These are phyloP conservation scores for Caenorhabditis briggsae DNA, from an alignment of 1,140 invertebrate genomes.

Conservation along the genomic window DNA sequence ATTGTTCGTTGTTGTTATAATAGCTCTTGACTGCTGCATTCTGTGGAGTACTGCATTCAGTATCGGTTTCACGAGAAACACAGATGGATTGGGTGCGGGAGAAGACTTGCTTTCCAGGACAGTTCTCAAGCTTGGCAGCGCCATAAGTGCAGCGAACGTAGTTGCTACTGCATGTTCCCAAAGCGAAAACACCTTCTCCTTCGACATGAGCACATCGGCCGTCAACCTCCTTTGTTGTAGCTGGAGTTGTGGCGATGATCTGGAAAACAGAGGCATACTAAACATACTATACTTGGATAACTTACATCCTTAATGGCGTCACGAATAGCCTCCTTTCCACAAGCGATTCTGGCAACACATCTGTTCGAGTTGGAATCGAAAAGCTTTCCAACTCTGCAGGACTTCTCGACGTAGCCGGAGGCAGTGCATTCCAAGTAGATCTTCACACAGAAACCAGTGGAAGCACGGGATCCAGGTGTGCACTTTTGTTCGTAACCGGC, in stretches of 20 bases:
- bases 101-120: background rate
- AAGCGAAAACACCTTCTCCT: background rate
- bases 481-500: conserved; percentile 7
- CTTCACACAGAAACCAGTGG: conserved; percentile 22
- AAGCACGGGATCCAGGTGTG: background rate
- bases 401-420: background rate
- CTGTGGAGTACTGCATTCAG: background rate
- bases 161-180: background rate
- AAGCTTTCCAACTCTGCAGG: conserved; percentile 21
- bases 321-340: conserved; percentile 47
- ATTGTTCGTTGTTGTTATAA: conserved; percentile 10
- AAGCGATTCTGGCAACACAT: conserved; percentile 16
- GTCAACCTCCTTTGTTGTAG: background rate
- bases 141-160: conserved; percentile 8
- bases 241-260: conserved; percentile 11
- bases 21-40: conserved; percentile 31
- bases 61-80: background rate
- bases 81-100: background rate
- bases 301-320: conserved; percentile 41
- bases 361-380: conserved; percentile 14
- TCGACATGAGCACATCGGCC: conserved; percentile 24
- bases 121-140: background rate
- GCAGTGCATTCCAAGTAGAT: conserved; percentile 14
- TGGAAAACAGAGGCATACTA: background rate
- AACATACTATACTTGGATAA: background rate